Percentiles rank a stretch among this genome's conserved stretches.
phyloP scores from a whole-genome alignment of 2,888 invertebrate species.

The Leptopilina myrica region DNA sequence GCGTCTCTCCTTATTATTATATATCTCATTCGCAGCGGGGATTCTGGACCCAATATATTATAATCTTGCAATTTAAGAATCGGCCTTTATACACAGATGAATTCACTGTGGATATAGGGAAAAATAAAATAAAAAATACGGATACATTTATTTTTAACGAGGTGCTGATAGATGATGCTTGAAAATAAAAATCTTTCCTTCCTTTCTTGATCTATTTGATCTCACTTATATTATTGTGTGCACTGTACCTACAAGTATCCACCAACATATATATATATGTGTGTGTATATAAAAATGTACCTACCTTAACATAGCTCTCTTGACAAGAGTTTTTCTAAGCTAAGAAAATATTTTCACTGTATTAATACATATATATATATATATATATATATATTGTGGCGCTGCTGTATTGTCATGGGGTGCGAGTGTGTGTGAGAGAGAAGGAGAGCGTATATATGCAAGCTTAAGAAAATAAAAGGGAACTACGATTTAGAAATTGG shows the following conservation, averaged over 20 bases:
- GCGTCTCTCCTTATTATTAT: slow-evolving; percentile 2
- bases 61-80: slow-evolving; percentile 17
- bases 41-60: slow-evolving; percentile 2
- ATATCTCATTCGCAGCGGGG: slow-evolving; percentile 11
- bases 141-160: not conserved
- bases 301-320: too few relatives aligned
- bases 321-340: slow-evolving; percentile 1
- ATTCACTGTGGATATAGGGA: not conserved
- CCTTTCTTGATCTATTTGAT: too few relatives aligned
- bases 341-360: slow-evolving; percentile 9
- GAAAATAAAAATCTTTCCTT: not conserved
- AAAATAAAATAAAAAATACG: not conserved
- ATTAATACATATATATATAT: not conserved
- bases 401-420: not conserved
- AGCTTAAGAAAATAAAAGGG: slow-evolving; percentile 8
- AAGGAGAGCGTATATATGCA: too few relatives aligned
- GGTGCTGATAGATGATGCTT: slow-evolving; percentile 6
- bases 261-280: too few relatives aligned
- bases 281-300: too few relatives aligned
- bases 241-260: too few relatives aligned
- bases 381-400: not conserved
- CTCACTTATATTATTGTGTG: too few relatives aligned
- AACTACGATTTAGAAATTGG: not conserved
- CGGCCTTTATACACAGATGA: not conserved
- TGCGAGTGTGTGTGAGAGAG: not conserved